These are phyloP conservation scores for Halcyon badia DNA, from an alignment of 2,797 vertebrate species.

Conservation along the genomic window DNA sequence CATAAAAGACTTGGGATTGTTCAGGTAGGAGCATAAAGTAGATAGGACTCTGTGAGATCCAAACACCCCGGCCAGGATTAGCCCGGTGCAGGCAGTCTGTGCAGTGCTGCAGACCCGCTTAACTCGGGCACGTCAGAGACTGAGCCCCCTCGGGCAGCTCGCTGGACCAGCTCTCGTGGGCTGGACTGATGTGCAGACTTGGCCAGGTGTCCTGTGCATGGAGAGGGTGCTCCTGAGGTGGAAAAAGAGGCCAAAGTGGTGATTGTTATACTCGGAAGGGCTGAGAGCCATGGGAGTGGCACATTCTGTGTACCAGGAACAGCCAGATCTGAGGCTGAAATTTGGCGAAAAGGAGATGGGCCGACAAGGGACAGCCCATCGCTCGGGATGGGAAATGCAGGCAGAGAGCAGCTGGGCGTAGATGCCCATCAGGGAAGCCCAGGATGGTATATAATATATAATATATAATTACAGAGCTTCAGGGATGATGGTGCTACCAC, in stretches of 20 bases:
- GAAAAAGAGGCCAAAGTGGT: rapidly evolving
- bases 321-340: background rate
- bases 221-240: background rate
- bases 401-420: rapidly evolving
- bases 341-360: background rate
- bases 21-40: background rate
- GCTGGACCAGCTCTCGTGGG: background rate
- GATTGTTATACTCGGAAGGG: background rate
- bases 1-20: background rate
- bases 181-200: background rate
- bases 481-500: background rate
- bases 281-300: rapidly evolving
- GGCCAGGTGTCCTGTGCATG: rapidly evolving
- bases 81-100: background rate
- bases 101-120: background rate
- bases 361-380: background rate
- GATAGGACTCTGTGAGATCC: background rate
- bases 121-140: background rate
- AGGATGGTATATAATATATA: rapidly evolving
- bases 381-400: background rate
- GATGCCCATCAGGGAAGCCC: background rate
- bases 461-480: rapidly evolving
- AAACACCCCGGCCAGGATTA: background rate
- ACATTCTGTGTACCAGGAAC: rapidly evolving
- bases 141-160: rapidly evolving